Evolutionary conservation across 2,113 vertebrate species (phyloP), one percentile per base, ranked within the genome.

Genomic region (Malurus cyaneus): DNA sequence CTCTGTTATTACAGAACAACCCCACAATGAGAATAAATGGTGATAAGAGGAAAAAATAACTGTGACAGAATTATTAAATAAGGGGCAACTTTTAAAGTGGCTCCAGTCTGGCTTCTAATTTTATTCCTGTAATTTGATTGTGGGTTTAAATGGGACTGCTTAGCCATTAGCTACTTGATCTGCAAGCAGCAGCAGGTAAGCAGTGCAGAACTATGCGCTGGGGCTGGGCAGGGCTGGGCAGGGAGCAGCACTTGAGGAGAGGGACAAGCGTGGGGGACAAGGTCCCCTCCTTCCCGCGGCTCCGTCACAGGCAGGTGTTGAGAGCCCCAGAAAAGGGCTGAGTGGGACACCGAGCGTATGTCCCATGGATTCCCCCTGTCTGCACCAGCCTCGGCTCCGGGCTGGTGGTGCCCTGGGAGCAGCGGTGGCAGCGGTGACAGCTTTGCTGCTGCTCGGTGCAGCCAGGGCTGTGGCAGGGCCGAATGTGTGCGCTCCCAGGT

Each of bases 61-160:
- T 86, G 89, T 31, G 2, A 54, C 64, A 26, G 88, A 93, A 92
- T 94, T 96, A 96, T 96, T 96, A 54, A 93, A 95, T 96, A 87
- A 93, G 82, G 92, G 52, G 42, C 67, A 95, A 95, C 64, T 95
- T 96, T 92, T 91, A 91, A 95, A 95, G 91, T 84, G 95, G 94
- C 95, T 94, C 95, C 95, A 97, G 94, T 96, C 95, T 97, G 95
- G 91, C 93, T 96, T 97, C 94, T 95, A 93, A 97, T 97, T 96
- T 84, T 71, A 86, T 79, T 91, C 65, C 72, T 47, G 20, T 96
- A 91, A 96, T 97, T 95, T 76, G 73, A 95, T 97, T 95, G 91
- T 14, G 94, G 83, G n/a, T 96, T 94, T 93, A 93, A 94, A 95
- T 91, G 94, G 86, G 59, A 13, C 83, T 86, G 86, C 86, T 84